Base-by-base conservation (phyloP, 2,797 vertebrate species). In the Melanotaenia maccullochi region DNA sequence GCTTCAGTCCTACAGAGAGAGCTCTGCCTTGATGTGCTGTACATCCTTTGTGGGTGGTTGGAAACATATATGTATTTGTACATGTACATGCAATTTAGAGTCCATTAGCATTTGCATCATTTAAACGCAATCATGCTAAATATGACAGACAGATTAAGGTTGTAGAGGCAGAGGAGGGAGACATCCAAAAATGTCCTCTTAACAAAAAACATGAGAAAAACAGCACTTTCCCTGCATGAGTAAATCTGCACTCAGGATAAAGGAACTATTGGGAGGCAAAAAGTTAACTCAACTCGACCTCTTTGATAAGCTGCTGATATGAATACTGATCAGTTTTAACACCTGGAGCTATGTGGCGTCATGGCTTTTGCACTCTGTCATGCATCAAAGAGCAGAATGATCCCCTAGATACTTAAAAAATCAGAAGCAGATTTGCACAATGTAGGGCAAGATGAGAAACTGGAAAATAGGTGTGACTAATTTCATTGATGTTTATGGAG, bases 41-140 rank as follows among this genome's bases (percentile, higher is more conserved):
- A 40, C 38, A 44, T 60, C 58, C 1, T 52, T 32, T 47, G 24
- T 61, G 40, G 59, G 30, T 47, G 16, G 73, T 16, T 38, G 72
- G 74, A 33, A 66, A 22, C 66, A 3, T 58, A 25, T 24, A 4
- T 52, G 25, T 56, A 16, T 49, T 47, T 51, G 33, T 35, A 30
- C 14, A 49, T 59, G 13, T 60, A 49, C 44, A 42, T 57, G 75
- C 80, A 68, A 55, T 73, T 80, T 73, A 36, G 49, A 84, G 64
- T 36, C 68, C 65, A 87, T 80, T 86, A 83, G 67, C 78, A 83
- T 88, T 83, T 87, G 71, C 75, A 80, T 76, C 58, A 88, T 87
- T 85, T 84, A 38, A 86, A 68, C 75, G 80, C 71, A 89, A 83
- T 90, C 89, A 84, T 80, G 59, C 82, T 77, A 66, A 90, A 90